These are phyloP conservation scores for Oncorhynchus masou DNA, from an alignment of 2,113 vertebrate genomes.

Conservation along the genomic window DNA sequence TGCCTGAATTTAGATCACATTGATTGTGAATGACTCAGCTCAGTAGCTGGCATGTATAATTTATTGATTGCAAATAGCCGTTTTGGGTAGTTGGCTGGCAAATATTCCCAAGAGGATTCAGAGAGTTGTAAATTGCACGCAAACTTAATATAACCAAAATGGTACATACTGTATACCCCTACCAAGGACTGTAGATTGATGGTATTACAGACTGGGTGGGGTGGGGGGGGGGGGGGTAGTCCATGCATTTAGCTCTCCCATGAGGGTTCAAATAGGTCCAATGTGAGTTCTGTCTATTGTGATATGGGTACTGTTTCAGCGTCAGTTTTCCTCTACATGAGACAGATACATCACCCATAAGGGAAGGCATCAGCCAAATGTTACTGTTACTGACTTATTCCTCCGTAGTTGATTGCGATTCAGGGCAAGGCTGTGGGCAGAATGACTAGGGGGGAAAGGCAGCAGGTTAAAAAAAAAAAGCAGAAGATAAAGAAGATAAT, in stretches of 20 bases:
- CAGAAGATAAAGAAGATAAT: conserved; percentile 68
- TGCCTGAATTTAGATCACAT: conserved; percentile 45
- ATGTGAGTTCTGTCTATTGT: conserved; percentile 30
- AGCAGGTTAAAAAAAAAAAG: conserved; percentile 69
- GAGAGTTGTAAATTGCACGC: too few species aligned
- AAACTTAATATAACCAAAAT: too few species aligned
- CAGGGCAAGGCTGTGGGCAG: conserved; percentile 46
- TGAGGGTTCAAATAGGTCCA: conserved; percentile 15
- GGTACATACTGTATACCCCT: too few species aligned
- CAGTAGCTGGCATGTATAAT: conserved; percentile 30
- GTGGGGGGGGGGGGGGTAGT: conserved; percentile 1
- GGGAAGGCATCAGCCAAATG: conserved; percentile 58
- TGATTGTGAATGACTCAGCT: conserved; percentile 39
- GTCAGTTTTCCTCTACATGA: conserved; percentile 1
- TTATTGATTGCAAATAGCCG: neutral
- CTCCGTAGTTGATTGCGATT: conserved; percentile 66
- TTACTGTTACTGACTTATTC: conserved; percentile 59
- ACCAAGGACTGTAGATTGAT: too few species aligned
- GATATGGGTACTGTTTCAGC: conserved; percentile 48
- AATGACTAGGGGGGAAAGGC: conserved; percentile 63
- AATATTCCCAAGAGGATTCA: too few species aligned
- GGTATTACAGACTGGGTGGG: neutral
- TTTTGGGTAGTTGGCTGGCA: too few species aligned
- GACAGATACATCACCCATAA: conserved; percentile 52
- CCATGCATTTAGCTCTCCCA: neutral